Evolutionary conservation across 1,140 invertebrate species (phyloP), one percentile per base, ranked within the genome.

Genomic region (Micrasema minimum): DNA sequence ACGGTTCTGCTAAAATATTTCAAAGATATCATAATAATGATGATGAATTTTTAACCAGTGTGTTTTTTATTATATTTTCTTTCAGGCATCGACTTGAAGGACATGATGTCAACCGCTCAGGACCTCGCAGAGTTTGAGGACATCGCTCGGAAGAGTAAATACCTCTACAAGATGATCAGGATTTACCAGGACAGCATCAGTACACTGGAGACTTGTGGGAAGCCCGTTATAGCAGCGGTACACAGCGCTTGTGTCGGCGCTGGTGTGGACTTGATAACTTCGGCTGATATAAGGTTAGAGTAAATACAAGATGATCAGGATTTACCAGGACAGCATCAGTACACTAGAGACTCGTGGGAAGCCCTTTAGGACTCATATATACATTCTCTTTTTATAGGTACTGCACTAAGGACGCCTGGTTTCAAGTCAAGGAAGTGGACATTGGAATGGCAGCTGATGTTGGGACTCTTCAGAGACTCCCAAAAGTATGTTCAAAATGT

Each of bases 381-480:
- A n/a, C n/a, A n/a, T n/a, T n/a, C n/a, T n/a, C n/a, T n/a, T n/a
- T n/a, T n/a, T 64, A 46, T 35, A 88, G 98, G 69, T 97, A 96
- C 79, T 96, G 93, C 79, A 90, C 95, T 0, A 82, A 90, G 72
- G 95, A 99, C 85, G 92, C 97, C 5, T 97, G 90, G 87, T 99
- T 99, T 80, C 91, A 93, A 85, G 89, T 97, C 6, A 96, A 96
- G 82, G 95, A 97, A 86, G 91, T 92, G 2, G 88, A 90, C 65
- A 82, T 93, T 20, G 96, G 96, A 1, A 86, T 99, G 81, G 94
- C 96, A 51, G 96, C 97, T 55, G 97, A 99, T 87, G 91, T 99
- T 38, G 97, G 97, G 22, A 91, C 92, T 1, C 83, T 99, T 26
- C 97, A 99, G 83, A 88, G 97, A 75, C 82, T 99, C 31, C 96